phyloP scores from a whole-genome alignment of 2,888 invertebrate species.

The Cylindroiulus punctatus region DNA sequence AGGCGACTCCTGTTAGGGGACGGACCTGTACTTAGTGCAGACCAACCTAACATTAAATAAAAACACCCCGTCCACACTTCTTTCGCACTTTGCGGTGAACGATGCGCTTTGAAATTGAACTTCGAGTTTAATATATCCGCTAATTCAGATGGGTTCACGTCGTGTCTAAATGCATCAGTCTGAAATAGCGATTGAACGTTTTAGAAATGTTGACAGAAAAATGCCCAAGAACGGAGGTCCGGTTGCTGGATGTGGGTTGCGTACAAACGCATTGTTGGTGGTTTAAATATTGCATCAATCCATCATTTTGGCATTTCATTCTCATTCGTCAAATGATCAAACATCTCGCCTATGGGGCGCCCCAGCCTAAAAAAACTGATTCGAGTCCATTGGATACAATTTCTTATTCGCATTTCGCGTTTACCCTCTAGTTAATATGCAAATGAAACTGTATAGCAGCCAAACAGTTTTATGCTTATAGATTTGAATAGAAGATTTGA shows the following conservation, averaged over 20 bases:
- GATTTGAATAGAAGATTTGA: conserved; percentile 33
- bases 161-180: too few relatives aligned
- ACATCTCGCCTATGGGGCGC: conserved; percentile 36
- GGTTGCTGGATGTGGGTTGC: not conserved
- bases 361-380: not conserved
- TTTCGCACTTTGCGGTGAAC: too few relatives aligned
- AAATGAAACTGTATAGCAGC: conserved; percentile 4
- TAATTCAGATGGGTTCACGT: too few relatives aligned
- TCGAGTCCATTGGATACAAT: conserved; percentile 36
- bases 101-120: too few relatives aligned
- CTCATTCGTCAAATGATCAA: conserved; percentile 41
- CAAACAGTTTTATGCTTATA: not conserved
- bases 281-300: conserved; percentile 41
- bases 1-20: too few relatives aligned
- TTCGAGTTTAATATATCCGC: too few relatives aligned
- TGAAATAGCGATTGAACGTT: too few relatives aligned
- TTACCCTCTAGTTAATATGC: conserved; percentile 40
- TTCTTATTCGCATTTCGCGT: conserved; percentile 10
- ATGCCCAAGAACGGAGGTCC: not conserved
- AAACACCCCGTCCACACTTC: too few relatives aligned
- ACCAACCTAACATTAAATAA: too few relatives aligned
- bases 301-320: conserved; percentile 45
- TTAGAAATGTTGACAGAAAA: too few relatives aligned
- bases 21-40: too few relatives aligned
- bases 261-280: conserved; percentile 40